Evolutionary conservation across 2,113 vertebrate species (phyloP).

Genomic region (Hippolais icterina): DNA sequence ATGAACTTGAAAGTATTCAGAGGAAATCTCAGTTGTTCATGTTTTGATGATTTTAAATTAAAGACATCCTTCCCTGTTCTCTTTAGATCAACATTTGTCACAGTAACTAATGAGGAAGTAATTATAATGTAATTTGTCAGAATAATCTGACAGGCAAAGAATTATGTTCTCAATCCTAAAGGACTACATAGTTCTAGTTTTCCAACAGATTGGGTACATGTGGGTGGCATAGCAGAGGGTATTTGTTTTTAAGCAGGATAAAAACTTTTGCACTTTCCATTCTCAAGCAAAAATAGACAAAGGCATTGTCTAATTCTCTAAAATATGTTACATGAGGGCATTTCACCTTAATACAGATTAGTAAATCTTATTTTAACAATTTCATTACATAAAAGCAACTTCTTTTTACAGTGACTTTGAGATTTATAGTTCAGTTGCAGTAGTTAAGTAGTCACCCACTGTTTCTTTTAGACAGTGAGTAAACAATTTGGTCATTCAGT

Average conservation of each 20-base stretch:
- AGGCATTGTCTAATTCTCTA: background rate
- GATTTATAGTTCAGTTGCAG: background rate
- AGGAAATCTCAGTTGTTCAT: background rate
- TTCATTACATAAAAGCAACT: background rate
- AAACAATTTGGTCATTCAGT: background rate
- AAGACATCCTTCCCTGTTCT: slow-evolving; percentile 1
- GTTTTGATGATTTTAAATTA: slow-evolving; percentile 35
- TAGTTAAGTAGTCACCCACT: background rate
- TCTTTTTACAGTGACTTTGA: background rate
- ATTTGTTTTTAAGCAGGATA: slow-evolving; percentile 49
- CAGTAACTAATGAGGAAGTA: slow-evolving; percentile 55
- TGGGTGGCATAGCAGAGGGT: slow-evolving; percentile 36
- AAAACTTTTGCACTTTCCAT: background rate
- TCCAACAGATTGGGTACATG: slow-evolving; percentile 14
- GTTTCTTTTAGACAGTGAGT: background rate
- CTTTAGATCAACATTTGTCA: slow-evolving; percentile 52
- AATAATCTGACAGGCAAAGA: slow-evolving; percentile 62
- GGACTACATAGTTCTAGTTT: slow-evolving; percentile 36
- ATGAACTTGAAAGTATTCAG: background rate
- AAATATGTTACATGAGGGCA: background rate
- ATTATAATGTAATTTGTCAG: slow-evolving; percentile 61
- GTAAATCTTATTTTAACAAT: background rate
- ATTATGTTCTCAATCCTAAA: slow-evolving; percentile 47
- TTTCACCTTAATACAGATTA: background rate
- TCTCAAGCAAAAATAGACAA: background rate